Evolutionary conservation across 2,888 invertebrate genomes (phyloP).

Genomic region (Eucera pruinosa): DNA sequence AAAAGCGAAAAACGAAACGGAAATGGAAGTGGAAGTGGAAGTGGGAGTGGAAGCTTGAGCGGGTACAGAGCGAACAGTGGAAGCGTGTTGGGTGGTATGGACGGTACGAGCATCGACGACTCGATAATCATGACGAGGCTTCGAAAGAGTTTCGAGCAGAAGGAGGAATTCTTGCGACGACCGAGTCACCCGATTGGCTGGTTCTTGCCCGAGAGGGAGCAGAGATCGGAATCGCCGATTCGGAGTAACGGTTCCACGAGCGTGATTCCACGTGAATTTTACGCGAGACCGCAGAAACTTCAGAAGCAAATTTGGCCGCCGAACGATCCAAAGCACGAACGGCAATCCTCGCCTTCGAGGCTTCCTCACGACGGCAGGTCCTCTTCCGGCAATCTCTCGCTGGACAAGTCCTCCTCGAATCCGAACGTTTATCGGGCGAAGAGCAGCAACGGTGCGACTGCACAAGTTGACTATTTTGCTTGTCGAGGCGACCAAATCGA

Average conservation of each 20-base stretch:
- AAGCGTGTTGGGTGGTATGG: background rate
- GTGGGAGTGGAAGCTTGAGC: no score
- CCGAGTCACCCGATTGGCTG: conserved; percentile 89
- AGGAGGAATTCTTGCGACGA: conserved; percentile 94
- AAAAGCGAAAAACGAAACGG: background rate
- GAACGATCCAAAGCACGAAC: conserved; percentile 77
- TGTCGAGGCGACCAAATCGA: conserved; percentile 28
- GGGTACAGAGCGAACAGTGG: conserved; percentile 13
- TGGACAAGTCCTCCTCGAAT: conserved; percentile 83
- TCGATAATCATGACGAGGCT: conserved; percentile 91
- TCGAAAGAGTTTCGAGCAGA: conserved; percentile 94
- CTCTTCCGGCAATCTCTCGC: conserved; percentile 26
- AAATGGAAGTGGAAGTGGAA: no score
- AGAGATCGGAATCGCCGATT: conserved; percentile 75
- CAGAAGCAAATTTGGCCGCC: conserved; percentile 91
- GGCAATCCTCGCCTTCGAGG: conserved; percentile 85
- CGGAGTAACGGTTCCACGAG: conserved; percentile 32
- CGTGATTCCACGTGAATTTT: conserved; percentile 89
- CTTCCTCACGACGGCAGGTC: conserved; percentile 43
- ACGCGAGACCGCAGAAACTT: conserved; percentile 91
- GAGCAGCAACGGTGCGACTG: conserved; percentile 81
- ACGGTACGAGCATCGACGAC: conserved; percentile 87
- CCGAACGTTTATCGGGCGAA: conserved; percentile 85
- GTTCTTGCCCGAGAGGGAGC: conserved; percentile 85
- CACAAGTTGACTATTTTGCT: conserved; percentile 73